Evolutionary conservation across 2,888 invertebrate genomes (phyloP).

Genomic region (Tinea semifulvella): DNA sequence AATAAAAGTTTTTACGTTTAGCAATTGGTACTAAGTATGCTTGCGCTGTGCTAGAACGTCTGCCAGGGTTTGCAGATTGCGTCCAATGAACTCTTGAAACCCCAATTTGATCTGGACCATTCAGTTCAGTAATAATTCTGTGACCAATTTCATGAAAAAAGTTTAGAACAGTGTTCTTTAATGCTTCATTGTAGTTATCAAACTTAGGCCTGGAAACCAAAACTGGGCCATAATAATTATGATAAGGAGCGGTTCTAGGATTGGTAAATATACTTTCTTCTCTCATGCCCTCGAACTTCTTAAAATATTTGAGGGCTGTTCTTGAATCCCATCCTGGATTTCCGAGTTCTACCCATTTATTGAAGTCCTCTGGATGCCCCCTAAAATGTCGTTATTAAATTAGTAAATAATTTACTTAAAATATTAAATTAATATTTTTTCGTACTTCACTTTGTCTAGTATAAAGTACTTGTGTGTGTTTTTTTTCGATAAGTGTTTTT

Average conservation of each 20-base stretch:
- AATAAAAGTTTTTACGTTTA: conserved; percentile 72
- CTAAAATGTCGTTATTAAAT: conserved; percentile 30
- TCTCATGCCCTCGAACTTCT: conserved; percentile 13
- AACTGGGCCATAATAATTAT: conserved; percentile 14
- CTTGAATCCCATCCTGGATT: conserved; percentile 12
- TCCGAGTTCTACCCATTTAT: conserved; percentile 10
- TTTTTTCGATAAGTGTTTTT: background rate
- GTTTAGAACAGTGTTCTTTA: conserved; percentile 3
- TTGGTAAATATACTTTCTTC: conserved; percentile 8
- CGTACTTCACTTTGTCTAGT: too few relatives aligned
- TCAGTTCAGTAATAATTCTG: conserved; percentile 13
- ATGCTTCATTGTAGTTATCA: background rate
- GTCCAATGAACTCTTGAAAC: conserved; percentile 18
- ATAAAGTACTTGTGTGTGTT: too few relatives aligned
- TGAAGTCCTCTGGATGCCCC: conserved; percentile 12
- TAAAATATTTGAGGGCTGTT: conserved; percentile 15
- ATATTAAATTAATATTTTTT: background rate
- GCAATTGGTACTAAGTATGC: conserved; percentile 25
- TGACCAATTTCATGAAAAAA: conserved; percentile 13
- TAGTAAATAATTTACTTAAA: conserved; percentile 18
- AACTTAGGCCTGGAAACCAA: conserved; percentile 1
- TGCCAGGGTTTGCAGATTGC: conserved; percentile 3
- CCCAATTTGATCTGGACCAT: conserved; percentile 12
- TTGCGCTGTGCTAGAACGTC: conserved; percentile 22
- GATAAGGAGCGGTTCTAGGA: conserved; percentile 13